Conservation (phyloP, 2,797 vertebrate genomes). For the Spinibarbus caldwelli region DNA sequence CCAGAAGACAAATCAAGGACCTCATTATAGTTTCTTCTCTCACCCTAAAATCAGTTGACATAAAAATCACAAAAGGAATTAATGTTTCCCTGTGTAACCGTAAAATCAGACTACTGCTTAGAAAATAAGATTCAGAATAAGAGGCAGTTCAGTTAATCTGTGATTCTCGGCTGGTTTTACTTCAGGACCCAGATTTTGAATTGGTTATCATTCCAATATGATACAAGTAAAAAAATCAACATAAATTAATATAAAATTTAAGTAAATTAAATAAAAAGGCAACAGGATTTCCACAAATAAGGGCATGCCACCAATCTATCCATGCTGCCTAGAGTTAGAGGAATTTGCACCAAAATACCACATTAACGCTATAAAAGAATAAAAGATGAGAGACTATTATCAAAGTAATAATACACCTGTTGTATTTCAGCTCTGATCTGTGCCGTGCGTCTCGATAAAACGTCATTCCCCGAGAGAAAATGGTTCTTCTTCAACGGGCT, state of each 20-base stretch:
- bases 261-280: too few species aligned
- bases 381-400: not conserved
- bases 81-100: not conserved
- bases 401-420: conserved; percentile 63
- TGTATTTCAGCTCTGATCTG: conserved; percentile 68
- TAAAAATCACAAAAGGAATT: not conserved
- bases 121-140: not conserved
- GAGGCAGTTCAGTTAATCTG: not conserved
- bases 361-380: not conserved
- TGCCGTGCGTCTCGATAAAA: conserved; percentile 42
- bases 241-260: too few species aligned
- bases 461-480: conserved; percentile 11
- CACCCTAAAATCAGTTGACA: conserved; percentile 63
- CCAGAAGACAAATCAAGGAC: conserved; percentile 69
- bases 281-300: too few species aligned
- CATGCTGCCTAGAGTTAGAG: too few species aligned
- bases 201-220: not conserved
- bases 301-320: too few species aligned
- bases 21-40: conserved; percentile 65
- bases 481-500: conserved; percentile 47
- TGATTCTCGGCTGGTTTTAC: too few species aligned
- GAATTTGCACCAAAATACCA: not conserved
- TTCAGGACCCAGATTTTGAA: too few species aligned
- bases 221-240: not conserved
- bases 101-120: not conserved